Evolutionary conservation across 1,140 invertebrate genomes (phyloP), one percentile per base, ranked within the genome.

Genomic region (Geopemphigus sp.): DNA sequence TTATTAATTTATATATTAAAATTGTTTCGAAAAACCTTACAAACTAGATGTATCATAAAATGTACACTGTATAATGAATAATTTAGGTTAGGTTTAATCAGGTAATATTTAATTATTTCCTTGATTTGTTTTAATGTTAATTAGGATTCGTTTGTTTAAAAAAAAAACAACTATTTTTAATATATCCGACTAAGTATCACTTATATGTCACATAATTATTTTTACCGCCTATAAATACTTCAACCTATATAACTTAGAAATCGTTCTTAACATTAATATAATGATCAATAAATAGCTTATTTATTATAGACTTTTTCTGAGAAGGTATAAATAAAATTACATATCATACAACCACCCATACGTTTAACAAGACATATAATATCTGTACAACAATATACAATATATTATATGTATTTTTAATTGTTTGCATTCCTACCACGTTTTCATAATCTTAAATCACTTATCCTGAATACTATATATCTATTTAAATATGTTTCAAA

Each of bases 241-340:
- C 5, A 29, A 61, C 26, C 32, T 61, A 61, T 61, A 8, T 26
- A 61, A 29, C 26, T 61, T 15, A 26, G 32, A 39, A 39, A 8
- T 39, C 3, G 8, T 39, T 64, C n/a, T 64, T 64, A 17, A 19
- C 4, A n/a, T 64, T 39, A n/a, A 39, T n/a, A 32, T 39, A 39
- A 64, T 64, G 19, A 39, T 64, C 29, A n/a, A 39, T 64, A 39
- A 64, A 64, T 64, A 12, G 63, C 63, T 64, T 22, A 39, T 64
- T 64, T 64, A 64, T 39, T 64, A n/a, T 64, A 39, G 5, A 32
- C 4, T 19, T 64, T 64, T 64, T 64, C 63, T 5, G 19, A 3
- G 32, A 64, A 39, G 17, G 10, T 39, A 64, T 64, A 29, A 39
- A n/a, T n/a, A n/a, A 64, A 61, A 39, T 39, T 39, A 39, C 8